Evolutionary conservation across 2,113 vertebrate species (phyloP), one percentile per base, ranked within the genome.

Genomic region (Baryphthengus martii): DNA sequence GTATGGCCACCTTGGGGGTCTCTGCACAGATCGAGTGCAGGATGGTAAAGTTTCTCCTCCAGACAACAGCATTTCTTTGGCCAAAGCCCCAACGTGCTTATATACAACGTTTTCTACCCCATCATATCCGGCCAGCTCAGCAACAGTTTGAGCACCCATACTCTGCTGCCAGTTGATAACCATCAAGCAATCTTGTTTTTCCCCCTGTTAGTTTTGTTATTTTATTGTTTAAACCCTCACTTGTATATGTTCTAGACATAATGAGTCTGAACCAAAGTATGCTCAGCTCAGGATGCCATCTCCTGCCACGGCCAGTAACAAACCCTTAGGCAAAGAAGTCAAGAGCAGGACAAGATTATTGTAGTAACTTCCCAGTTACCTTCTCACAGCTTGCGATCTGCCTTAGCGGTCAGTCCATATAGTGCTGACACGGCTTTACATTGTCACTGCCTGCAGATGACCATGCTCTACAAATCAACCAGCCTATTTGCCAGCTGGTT

Each of bases 381-480:
- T 67, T 62, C 50, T 35, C 37, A 23, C 49, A 70, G 26, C 18
- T 40, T 55, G 47, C 2, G 0, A 2, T 16, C 17, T 42, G 74
- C 49, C 56, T 42, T 37, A 37, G 71, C 68, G 82, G 52, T 23
- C 85, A 35, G 35, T 21, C 58, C 4, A 0, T 5, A 45, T 2
- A 37, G 17, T 4, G 66, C 78, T 82, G 53, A 6, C 15, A 8
- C 1, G 9, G 75, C n/a, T 72, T 23, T 67, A n/a, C 5, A 1
- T 19, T 11, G 11, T 40, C 52, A 29, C 42, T 18, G 31, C 53
- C 35, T 44, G 6, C 3, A 7, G 42, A 42, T 19, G 33, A 42
- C 55, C 71, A 42, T 1, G 0, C 29, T 62, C 50, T 39, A 24
- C 50, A 1, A 2, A 39, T 9, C 77, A 29, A 25, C 45, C 31